Evolutionary conservation across 2,888 invertebrate species (phyloP), one percentile per base, ranked within the genome.

Genomic region (Ypsolopha sequella): DNA sequence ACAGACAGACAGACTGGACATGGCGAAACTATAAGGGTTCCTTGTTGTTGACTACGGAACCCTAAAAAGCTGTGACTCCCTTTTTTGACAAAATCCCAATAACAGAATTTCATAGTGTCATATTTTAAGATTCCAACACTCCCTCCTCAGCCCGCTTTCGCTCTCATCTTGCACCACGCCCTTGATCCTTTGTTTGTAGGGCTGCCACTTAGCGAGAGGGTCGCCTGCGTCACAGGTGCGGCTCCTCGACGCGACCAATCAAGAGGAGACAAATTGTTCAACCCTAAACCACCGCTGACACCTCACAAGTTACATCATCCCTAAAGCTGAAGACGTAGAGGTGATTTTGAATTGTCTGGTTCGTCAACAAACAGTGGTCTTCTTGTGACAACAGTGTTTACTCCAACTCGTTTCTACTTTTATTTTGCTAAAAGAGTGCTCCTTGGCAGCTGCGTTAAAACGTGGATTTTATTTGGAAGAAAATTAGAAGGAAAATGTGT

Each of bases 221-320:
- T 65, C 10, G 24, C 24, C 24, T 24, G 24, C 24, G 80, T 65
- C 73, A 65, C 77, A 84, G 84, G 82, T 82, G 84, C 61, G 70
- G 61, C 58, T 57, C 57, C 58, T 57, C 54, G 60, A 61, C 65
- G 67, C 66, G 76, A 64, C 80, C 80, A 81, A 84, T 82, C 82
- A 82, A 76, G 73, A 65, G 66, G 67, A 73, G 49, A 53, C 53
- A 76, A 78, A 79, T 74, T 74, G 76, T 72, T 65, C 66, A 69
- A 65, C 49, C 46, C 48, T 34, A 24, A 35, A 46, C 46, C 24
- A 24, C 24, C 24, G 24, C 24, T 4, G 4, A 24, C 24, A 24
- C 24, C 24, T 24, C 24, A 24, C 24, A 24, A 24, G 4, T 24
- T 24, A 24, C 24, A 24, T 38, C 1, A 38, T 2, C 9, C 39